Base-by-base conservation (phyloP, 2,113 vertebrate genomes). In the Laticauda colubrina region DNA sequence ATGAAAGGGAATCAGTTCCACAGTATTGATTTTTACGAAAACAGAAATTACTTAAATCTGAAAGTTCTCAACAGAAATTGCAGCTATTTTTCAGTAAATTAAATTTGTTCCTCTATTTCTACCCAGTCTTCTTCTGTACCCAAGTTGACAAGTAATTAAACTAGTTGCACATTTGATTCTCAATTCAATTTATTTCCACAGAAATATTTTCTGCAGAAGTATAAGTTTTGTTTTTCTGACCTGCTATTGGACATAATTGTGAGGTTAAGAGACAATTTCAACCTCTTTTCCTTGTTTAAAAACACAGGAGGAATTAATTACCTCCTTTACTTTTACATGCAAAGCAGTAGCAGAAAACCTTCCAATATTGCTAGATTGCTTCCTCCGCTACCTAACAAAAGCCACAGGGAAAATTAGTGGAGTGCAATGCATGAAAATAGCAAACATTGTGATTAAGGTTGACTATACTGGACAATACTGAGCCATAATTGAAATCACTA, bases 1-100 rank as follows among this genome's bases (percentile, higher is more conserved):
- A n/a, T 88, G 34, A 92, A 92, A 92, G 61, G 61, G 61, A 45
- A 89, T 92, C 51, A 89, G 53, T 43, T 26, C 34, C 39, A 64
- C 61, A 23, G 24, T 53, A 75, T n/a, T 81, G 87, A 89, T 55
- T 92, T 87, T 39, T 89, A 75, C n/a, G 29, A 89, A 23, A 53
- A 81, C 59, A 45, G 34, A 88, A 69, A 88, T 69, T 88, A 3
- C 12, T 55, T 45, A 53, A 53, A 69, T 10, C 51, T 54, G 24
- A 88, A 92, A 26, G n/a, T 23, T 88, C n/a, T 88, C 12, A 53
- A 23, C n/a, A 57, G 11, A 87, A 53, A 53, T 34, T 29, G 34
- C 51, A 39, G 29, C 56, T 87, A 11, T 92, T 87, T 53, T 53
- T 20, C 45, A 92, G 85, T 64, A 53, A 24, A 12, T 51, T 2